Base-by-base conservation (phyloP, 2,113 vertebrate genomes). In the Hippocampus zosterae region DNA sequence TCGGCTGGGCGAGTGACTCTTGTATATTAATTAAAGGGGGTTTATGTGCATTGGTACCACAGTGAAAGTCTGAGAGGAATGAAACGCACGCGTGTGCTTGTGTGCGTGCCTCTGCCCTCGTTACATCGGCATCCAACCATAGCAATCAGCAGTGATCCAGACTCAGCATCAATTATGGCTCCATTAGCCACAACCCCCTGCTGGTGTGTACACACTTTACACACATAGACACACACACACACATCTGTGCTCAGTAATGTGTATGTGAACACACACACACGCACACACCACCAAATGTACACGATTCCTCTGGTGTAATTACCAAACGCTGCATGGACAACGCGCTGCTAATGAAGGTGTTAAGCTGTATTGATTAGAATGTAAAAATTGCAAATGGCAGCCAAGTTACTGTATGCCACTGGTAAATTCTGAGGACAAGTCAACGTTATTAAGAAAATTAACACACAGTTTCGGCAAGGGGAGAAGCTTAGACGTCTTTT, bases 121-220 rank as follows among this genome's bases (percentile, higher is more conserved):
- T 88, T 85, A 87, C 76, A 71, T 85, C 2, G 84, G 80, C 81
- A 84, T 85, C 85, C 86, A 85, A 78, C 84, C 84, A 80, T 73
- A 50, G 80, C 85, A 88, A 87, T 90, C 88, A 90, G 88, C 81
- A 25, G 84, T 85, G 88, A 79, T 84, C 85, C 88, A 88, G 89
- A 90, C 85, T 90, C 87, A 90, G 89, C 89, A 89, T 87, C 84
- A 88, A 87, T 90, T 88, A 89, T 85, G 88, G 89, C 88, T 85
- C 84, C 87, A 88, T 90, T 90, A 90, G 87, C 85, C 84, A 85
- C 77, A 87, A 83, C 85, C 85, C 85, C 89, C 86, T 79, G 79
- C 85, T 84, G 82, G 66, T 74, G 67, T 56, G 56, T 72, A 67
- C 29, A 37, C n/a, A 79, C 40, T 21, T 37, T 53, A 44, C 12